Base-by-base conservation (phyloP, 2,888 invertebrate genomes). In the Ernsta delagoae region DNA sequence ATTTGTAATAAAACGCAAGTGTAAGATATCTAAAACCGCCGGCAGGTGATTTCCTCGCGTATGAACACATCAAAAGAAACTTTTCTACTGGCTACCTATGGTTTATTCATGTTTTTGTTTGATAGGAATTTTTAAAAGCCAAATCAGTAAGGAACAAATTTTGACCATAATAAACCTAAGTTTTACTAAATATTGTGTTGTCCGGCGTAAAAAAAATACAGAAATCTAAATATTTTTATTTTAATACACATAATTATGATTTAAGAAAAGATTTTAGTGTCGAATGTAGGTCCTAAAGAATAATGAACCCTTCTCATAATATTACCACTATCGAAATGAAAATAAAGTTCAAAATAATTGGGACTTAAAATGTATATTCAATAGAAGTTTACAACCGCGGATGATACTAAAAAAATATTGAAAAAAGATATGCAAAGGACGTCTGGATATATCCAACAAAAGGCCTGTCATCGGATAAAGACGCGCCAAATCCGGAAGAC, bases 381-480 rank as follows among this genome's bases (percentile, higher is more conserved):
- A 43, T 43, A 11, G 0, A 9, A 11, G 11, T 43, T 43, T 9
- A 43, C 9, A 0, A 3, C 43, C 43, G 45, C 45, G 56, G 36
- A 57, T 57, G 56, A 57, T 45, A 54, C 11, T 63, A 43, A 56
- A 64, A 64, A 48, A 12, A 5, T 31, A 59, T 16, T 16, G 7
- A 11, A 53, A 62, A 62, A 36, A 5, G 50, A 12, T 50, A 53
- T 53, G 53, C 39, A 53, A 62, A 54, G 36, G 24, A 16, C 11
- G 36, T 24, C 8, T 24, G 11, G 9, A 41, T 54, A 7, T 9
- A 9, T 59, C 16, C 11, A 59, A 65, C 65, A 65, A 65, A 65
- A 59, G 59, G 53, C 50, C 43, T 65, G 50, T 39, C 57, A 48
- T 53, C 59, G 43, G 67, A 67, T 67, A 65, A 67, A 69, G 65